Evolutionary conservation across 1,140 invertebrate species (phyloP).

Genomic region (Drosophila mojavensis): DNA sequence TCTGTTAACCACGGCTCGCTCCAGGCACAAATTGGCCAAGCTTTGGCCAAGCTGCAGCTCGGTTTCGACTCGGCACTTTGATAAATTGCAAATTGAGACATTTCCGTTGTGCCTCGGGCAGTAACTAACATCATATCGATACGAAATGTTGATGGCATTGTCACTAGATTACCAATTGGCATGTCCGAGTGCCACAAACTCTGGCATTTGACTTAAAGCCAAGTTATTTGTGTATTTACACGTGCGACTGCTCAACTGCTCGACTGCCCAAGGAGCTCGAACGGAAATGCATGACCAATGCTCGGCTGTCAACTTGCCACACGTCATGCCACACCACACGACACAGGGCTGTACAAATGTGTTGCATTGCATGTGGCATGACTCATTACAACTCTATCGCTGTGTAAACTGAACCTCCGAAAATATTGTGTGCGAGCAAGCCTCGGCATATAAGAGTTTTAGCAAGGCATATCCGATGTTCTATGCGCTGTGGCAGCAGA

Average conservation of each 20-base stretch:
- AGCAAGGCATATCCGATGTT: neutral
- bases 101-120: neutral
- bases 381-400: constrained; percentile 23
- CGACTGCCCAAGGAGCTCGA: constrained; percentile 40
- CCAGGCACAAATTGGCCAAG: constrained; percentile 11
- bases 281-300: constrained; percentile 66
- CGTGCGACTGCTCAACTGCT: constrained; percentile 28
- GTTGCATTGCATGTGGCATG: constrained; percentile 29
- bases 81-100: constrained; percentile 44
- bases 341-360: constrained; percentile 8
- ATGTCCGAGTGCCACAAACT: constrained; percentile 38
- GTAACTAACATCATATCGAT: constrained; percentile 13
- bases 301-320: constrained; percentile 40
- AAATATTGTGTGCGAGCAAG: constrained; percentile 3
- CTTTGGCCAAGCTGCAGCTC: no score
- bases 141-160: constrained; percentile 1
- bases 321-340: constrained; percentile 21
- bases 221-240: constrained; percentile 49
- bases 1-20: constrained; percentile 7
- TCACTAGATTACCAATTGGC: constrained; percentile 44
- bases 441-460: no score
- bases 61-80: constrained; percentile 23
- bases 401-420: constrained; percentile 4
- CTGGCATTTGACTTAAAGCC: neutral
- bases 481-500: neutral